Percentiles rank a stretch among this genome's conserved stretches.
These are phyloP conservation scores for Eucidaris tribuloides DNA, from an alignment of 35 echinoderm and acorn worm genomes.

Conservation along the genomic window DNA sequence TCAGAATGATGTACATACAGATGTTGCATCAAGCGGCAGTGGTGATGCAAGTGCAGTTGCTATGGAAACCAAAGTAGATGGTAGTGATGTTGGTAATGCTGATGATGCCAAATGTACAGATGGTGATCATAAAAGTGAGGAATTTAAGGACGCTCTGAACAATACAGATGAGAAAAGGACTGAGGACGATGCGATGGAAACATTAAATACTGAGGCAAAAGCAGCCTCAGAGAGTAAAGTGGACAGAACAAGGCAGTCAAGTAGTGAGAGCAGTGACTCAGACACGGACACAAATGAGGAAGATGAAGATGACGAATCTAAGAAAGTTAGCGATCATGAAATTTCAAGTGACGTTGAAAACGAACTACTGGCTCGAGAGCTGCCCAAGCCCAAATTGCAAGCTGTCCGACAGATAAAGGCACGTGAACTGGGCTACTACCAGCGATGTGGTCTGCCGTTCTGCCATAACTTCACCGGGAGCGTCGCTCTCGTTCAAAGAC, in stretches of 20 bases:
- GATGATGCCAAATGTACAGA: no score
- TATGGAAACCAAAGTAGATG: neutral
- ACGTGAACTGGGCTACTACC: conserved; percentile 42
- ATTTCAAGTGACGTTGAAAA: conserved; percentile 51
- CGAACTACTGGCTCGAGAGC: conserved; percentile 30
- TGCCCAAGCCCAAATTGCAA: conserved; percentile 35
- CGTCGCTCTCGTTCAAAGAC: conserved; percentile 49
- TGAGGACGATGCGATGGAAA: neutral
- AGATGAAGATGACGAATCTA: neutral
- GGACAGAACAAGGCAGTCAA: neutral
- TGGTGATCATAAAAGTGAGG: no score
- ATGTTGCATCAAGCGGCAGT: neutral
- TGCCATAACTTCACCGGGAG: conserved; percentile 52
- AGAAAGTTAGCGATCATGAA: neutral
- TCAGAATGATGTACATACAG: neutral
- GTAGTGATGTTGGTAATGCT: no score
- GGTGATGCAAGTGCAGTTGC: neutral
- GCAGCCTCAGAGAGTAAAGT: neutral
- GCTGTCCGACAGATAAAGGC: conserved; percentile 29
- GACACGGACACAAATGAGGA: neutral
- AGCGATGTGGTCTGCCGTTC: conserved; percentile 32
- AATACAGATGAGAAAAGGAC: neutral
- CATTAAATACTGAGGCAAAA: neutral
- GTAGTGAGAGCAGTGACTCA: conserved; percentile 23
- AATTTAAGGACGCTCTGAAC: no score